Evolutionary conservation across 2,888 invertebrate genomes (phyloP).

Genomic region (Scaptomyza parva): DNA sequence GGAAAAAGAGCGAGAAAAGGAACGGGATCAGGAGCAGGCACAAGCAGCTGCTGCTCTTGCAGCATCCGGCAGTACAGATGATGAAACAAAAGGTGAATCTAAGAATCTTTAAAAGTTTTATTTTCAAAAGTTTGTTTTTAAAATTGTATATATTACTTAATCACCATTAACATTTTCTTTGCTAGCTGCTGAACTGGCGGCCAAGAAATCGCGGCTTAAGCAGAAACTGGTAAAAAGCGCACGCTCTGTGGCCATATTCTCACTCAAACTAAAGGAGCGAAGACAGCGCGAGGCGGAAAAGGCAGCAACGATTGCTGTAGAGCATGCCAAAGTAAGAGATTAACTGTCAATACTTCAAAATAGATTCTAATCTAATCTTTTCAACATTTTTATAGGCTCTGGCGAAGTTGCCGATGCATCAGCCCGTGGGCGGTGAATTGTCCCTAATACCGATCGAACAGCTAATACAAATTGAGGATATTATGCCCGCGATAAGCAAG

Average conservation of each 20-base stretch:
- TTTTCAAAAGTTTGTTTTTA: neutral
- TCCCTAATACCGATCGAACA: slow-evolving; percentile 94
- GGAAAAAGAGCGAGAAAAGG: slow-evolving; percentile 29
- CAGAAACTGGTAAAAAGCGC: slow-evolving; percentile 93
- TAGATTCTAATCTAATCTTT: too few relatives aligned
- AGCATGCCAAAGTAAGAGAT: slow-evolving; percentile 85
- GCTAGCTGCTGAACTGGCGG: slow-evolving; percentile 87
- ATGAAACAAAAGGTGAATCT: slow-evolving; percentile 87
- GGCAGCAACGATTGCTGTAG: slow-evolving; percentile 88
- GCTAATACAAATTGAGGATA: slow-evolving; percentile 90
- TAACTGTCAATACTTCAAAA: too few relatives aligned
- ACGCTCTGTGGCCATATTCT: slow-evolving; percentile 93
- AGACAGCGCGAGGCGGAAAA: slow-evolving; percentile 91
- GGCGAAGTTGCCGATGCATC: slow-evolving; percentile 84
- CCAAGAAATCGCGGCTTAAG: slow-evolving; percentile 89
- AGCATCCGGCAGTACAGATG: slow-evolving; percentile 83
- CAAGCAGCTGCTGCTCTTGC: slow-evolving; percentile 40
- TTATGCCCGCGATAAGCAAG: slow-evolving; percentile 76
- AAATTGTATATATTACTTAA: too few relatives aligned
- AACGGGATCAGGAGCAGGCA: slow-evolving; percentile 19
- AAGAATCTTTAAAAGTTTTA: neutral
- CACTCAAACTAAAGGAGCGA: slow-evolving; percentile 91
- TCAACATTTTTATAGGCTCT: slow-evolving; percentile 84
- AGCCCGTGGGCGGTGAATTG: slow-evolving; percentile 91
- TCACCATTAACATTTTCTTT: too few relatives aligned